Evolutionary conservation across 2,113 vertebrate species (phyloP), one percentile per base, ranked within the genome.

Genomic region (Zosterops pallidus): DNA sequence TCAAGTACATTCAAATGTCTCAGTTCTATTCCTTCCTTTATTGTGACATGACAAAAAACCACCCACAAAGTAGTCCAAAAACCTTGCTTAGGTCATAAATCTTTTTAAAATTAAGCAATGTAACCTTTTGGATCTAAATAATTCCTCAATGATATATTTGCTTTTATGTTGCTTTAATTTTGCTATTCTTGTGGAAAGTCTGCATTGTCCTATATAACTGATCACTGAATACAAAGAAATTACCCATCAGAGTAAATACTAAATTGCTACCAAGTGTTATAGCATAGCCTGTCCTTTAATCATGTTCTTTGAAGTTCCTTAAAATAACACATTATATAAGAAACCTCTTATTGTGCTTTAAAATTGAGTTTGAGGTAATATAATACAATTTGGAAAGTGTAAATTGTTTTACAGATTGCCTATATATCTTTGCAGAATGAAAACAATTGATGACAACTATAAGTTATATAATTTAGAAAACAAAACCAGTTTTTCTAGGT

Each of bases 321-420:
- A 91, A 97, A 92, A 95, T 22, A 89, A 65, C 39, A 69, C 26
- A 56, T 52, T 53, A 63, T 76, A 55, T 85, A 86, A 83, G 17
- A 93, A 97, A 97, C 85, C 33, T 68, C 55, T 60, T 88, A 95
- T 59, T 20, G 42, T 94, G 37, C 42, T 96, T 95, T 94, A 94
- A 92, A 97, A 88, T 39, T 92, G 50, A 96, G 86, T 87, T 91
- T 71, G 64, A 91, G 74, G 33, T 89, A 39, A 8, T 72, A 52
- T 26, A 81, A 79, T 63, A 57, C 19, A 78, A 33, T 75, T 94
- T 96, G 83, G 86, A 79, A 94, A 92, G 49, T 72, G 68, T 50
- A 87, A 82, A 31, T 59, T 41, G 9, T 62, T 94, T 79, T 68
- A 57, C 12, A 62, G 17, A 33, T 59, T 71, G 20, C 2, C 7